Percentiles rank a stretch among this genome's conserved stretches.
phyloP scores from a whole-genome alignment of 1,140 invertebrate species.

The Aphaenogaster rudis region DNA sequence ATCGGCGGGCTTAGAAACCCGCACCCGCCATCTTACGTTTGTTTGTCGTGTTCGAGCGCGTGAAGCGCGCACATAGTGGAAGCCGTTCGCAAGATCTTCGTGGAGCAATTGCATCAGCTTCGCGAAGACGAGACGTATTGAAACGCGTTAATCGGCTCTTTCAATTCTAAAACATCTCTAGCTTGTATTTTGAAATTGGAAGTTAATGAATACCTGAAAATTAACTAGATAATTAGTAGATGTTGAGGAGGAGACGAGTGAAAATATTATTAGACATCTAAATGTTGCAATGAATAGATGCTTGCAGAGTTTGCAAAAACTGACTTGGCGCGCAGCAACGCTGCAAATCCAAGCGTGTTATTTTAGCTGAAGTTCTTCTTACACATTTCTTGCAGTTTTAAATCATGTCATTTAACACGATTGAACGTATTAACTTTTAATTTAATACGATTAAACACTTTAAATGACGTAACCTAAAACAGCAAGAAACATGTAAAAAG shows the following conservation, averaged over 20 bases:
- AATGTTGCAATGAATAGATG: background rate
- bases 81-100: background rate
- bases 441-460: no score
- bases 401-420: no score
- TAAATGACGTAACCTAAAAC: no score
- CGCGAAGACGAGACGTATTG: background rate
- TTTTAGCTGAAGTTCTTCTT: no score
- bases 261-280: background rate
- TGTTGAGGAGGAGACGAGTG: background rate
- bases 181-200: background rate
- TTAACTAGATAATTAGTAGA: background rate
- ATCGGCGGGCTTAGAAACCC: slow-evolving; percentile 1
- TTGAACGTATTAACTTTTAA: no score
- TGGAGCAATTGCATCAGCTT: slow-evolving; percentile 3
- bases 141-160: background rate
- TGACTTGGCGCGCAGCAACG: no score
- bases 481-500: no score
- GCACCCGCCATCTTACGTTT: background rate
- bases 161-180: background rate
- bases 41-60: background rate
- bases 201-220: background rate
- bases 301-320: background rate
- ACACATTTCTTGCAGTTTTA: no score
- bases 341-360: no score
- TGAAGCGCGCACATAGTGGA: background rate